Evolutionary conservation across 2,113 vertebrate genomes (phyloP).

Genomic region (Riparia riparia): DNA sequence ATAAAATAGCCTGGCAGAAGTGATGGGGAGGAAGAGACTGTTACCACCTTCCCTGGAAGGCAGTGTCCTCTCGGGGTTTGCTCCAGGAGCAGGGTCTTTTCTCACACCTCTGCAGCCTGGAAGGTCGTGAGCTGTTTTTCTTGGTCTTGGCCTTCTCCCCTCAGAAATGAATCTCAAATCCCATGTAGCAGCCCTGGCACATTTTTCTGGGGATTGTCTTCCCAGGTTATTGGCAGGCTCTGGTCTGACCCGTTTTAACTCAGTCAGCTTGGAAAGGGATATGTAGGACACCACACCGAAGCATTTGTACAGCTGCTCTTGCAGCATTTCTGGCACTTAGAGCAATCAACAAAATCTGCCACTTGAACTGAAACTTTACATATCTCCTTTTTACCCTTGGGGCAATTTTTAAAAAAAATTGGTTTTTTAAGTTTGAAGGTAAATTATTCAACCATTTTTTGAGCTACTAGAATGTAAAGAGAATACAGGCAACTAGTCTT

Average conservation of each 20-base stretch:
- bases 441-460: background rate
- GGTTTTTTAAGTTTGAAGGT: background rate
- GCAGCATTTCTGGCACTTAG: background rate
- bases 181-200: background rate
- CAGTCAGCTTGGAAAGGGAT: background rate
- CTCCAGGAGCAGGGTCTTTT: background rate
- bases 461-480: background rate
- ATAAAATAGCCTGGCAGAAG: background rate
- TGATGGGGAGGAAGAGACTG: background rate
- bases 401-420: background rate
- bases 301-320: background rate
- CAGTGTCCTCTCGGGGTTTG: accelerated
- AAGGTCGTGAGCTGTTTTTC: background rate
- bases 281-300: background rate
- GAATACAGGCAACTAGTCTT: background rate
- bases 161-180: background rate
- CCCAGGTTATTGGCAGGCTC: background rate
- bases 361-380: background rate
- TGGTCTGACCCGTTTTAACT: conserved; percentile 20
- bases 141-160: background rate
- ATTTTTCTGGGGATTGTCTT: background rate
- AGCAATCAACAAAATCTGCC: background rate
- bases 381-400: background rate
- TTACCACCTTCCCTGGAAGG: background rate
- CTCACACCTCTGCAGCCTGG: background rate